Evolutionary conservation across 2,113 vertebrate species (phyloP).

Genomic region (Ictalurus punctatus): DNA sequence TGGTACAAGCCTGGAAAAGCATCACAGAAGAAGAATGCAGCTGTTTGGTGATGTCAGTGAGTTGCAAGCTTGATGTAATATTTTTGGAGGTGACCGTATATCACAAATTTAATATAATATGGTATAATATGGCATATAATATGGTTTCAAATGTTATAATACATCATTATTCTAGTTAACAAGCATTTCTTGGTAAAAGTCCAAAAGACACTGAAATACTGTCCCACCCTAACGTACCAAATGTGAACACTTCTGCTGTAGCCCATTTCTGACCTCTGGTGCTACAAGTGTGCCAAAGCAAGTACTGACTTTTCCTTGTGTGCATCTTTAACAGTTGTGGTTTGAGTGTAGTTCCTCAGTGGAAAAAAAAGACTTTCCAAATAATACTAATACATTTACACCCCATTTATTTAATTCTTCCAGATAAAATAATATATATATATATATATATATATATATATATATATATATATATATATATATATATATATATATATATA

Average conservation of each 20-base stretch:
- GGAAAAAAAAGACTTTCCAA: background rate
- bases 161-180: background rate
- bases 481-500: background rate
- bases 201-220: background rate
- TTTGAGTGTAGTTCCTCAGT: background rate
- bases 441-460: background rate
- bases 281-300: slow-evolving; percentile 9
- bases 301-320: background rate
- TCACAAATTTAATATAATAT: no score
- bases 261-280: slow-evolving; percentile 2
- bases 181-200: no score
- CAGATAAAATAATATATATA: background rate
- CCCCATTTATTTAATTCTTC: background rate
- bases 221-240: background rate
- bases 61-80: no score
- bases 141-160: background rate
- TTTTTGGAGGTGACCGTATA: no score
- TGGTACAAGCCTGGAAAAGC: no score
- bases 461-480: background rate
- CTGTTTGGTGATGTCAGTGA: no score
- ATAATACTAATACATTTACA: background rate
- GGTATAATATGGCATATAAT: no score
- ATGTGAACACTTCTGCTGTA: background rate
- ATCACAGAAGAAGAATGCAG: no score
- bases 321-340: background rate